phyloP scores from a whole-genome alignment of 1,140 invertebrate species.

The Penaeus chinensis region DNA sequence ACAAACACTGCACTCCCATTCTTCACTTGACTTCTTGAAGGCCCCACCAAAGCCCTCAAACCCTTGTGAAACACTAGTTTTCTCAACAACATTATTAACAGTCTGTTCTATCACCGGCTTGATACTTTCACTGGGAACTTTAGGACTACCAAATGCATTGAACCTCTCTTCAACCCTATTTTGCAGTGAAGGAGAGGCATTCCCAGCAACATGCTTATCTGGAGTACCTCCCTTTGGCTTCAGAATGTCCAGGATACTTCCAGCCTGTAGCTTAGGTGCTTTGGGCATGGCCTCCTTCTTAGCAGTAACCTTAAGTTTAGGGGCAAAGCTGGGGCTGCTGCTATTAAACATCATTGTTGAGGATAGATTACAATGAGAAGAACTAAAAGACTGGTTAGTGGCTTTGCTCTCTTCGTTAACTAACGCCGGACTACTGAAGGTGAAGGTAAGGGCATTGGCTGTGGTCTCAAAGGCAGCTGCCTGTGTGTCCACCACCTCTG shows the following conservation, averaged over 20 bases:
- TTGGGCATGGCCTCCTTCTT: conserved; percentile 18
- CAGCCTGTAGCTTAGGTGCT: conserved; percentile 38
- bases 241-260: conserved; percentile 50
- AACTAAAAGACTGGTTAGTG: neutral
- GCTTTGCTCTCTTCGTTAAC: conserved; percentile 21
- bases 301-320: conserved; percentile 40
- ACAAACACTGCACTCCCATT: conserved; percentile 78
- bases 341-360: conserved; percentile 39
- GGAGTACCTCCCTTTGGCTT: conserved; percentile 31
- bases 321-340: conserved; percentile 30
- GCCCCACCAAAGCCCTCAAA: conserved; percentile 70
- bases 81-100: conserved; percentile 40
- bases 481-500: conserved; percentile 53
- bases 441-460: conserved; percentile 37
- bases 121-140: neutral
- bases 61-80: conserved; percentile 35
- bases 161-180: conserved; percentile 35
- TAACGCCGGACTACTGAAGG: conserved; percentile 51
- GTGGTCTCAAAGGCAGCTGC: conserved; percentile 28
- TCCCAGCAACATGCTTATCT: neutral
- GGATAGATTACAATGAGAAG: neutral
- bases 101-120: conserved; percentile 26
- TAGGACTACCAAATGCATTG: neutral
- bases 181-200: neutral
- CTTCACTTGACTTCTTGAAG: conserved; percentile 72